Evolutionary conservation across 2,888 invertebrate species (phyloP).

Genomic region (Silvanus unidentatus): DNA sequence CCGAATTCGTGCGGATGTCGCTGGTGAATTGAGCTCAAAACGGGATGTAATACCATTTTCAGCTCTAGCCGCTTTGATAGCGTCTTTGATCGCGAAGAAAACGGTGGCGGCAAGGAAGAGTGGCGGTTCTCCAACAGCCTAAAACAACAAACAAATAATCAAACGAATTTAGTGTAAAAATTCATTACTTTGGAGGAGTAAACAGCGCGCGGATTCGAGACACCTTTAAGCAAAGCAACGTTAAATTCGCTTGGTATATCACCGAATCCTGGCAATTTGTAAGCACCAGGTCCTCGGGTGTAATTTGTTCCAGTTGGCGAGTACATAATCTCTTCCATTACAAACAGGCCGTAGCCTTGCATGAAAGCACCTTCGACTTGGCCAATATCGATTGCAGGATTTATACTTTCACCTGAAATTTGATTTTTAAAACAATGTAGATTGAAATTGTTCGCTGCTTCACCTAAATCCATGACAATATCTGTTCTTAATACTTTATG

Average conservation of each 20-base stretch:
- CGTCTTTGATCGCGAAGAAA: conserved; percentile 86
- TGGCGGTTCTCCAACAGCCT: conserved; percentile 96
- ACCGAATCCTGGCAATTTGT: conserved; percentile 89
- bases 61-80: conserved; percentile 70
- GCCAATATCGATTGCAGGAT: conserved; percentile 95
- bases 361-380: conserved; percentile 94
- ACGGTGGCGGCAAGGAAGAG: conserved; percentile 82
- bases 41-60: conserved; percentile 56
- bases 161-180: conserved; percentile 3
- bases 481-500: conserved; percentile 83
- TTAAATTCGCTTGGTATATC: conserved; percentile 91
- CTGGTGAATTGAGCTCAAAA: conserved; percentile 74
- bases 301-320: conserved; percentile 76
- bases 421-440: conserved; percentile 43
- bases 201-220: conserved; percentile 83
- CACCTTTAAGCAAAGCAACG: conserved; percentile 85
- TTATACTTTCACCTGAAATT: conserved; percentile 84
- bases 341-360: conserved; percentile 90
- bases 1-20: conserved; percentile 81
- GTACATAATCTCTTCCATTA: conserved; percentile 83
- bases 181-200: conserved; percentile 90
- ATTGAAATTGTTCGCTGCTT: conserved; percentile 6
- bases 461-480: conserved; percentile 93
- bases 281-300: conserved; percentile 87
- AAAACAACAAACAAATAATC: conserved; percentile 27